A percentile compares a stretch with the other conserved stretches of the same genome.
phyloP scores from a whole-genome alignment of 2,113 vertebrate species.

The Eublepharis macularius region DNA sequence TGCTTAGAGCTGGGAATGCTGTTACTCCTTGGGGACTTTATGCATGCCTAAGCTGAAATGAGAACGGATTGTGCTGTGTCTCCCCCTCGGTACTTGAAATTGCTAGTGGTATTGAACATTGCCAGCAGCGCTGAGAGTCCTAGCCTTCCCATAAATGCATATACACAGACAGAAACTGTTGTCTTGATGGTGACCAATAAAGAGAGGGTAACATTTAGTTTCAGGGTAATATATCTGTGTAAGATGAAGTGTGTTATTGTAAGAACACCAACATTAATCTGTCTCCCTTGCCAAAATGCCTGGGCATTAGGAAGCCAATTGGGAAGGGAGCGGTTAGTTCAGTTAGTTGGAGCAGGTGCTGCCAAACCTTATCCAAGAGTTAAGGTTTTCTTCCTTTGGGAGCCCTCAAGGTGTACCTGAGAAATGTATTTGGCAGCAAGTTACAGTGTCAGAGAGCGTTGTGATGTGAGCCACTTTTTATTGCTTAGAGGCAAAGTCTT shows the following conservation, averaged over 20 bases:
- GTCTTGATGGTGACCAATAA: neutral
- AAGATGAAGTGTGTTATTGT: neutral
- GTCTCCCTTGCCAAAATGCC: neutral
- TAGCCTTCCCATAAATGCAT: neutral
- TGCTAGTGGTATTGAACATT: neutral
- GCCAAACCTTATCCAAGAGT: neutral
- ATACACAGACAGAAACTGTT: neutral
- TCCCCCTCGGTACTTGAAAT: neutral
- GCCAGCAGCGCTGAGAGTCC: neutral
- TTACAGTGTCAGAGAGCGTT: too few species aligned
- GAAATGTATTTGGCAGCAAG: neutral
- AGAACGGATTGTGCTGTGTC: too few species aligned
- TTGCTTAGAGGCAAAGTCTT: neutral
- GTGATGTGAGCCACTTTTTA: neutral
- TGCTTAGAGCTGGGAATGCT: neutral
- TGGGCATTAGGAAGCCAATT: neutral
- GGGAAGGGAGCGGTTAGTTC: neutral
- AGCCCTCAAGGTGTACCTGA: neutral
- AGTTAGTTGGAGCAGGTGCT: neutral
- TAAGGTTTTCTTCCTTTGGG: neutral
- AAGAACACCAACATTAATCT: neutral
- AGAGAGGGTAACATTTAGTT: neutral
- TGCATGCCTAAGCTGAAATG: neutral
- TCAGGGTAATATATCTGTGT: neutral
- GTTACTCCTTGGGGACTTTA: neutral